Evolutionary conservation across 1,140 invertebrate genomes (phyloP), one percentile per base, ranked within the genome.

Genomic region (Adoxophyes honmai): DNA sequence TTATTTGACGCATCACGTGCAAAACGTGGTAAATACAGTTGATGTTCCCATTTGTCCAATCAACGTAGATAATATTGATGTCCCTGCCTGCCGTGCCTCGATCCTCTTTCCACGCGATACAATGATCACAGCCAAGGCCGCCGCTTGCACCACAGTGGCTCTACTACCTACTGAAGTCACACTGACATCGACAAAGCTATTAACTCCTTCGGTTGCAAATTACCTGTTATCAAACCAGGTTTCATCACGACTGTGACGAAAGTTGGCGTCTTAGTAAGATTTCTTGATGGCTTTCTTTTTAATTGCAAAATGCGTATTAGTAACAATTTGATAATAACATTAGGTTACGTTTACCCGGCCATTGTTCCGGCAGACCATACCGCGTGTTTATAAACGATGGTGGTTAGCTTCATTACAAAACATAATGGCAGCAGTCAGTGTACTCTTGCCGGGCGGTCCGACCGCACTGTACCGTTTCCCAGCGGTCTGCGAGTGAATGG

Each of bases 31-130:
- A 42, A 42, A 28, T 11, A 55, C 39, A 48, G 57, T 44, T 62
- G 59, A 66, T 77, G 75, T 64, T 62, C 70, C 78, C 70, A 79
- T 86, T 82, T 70, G 73, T 77, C 64, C 78, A 83, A 82, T 83
- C 77, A 81, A 80, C 76, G 59, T 56, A 74, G 70, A 81, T 78
- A 74, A 76, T 75, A 63, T 78, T 81, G 66, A 78, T 77, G 73
- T 73, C 71, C 78, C 68, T 70, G 55, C 61, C 62, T 63, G 78
- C 66, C 71, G 70, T 77, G 74, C 9, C 11, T 34, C 28, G 14
- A 11, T 52, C 51, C 6, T 28, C 15, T n/a, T 52, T 34, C 13
- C 13, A 33, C 14, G 14, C 34, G 33, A 52, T 35, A 34, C 15
- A 35, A n/a, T 14, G 16, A 28, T 48, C 42, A 48, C 21, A 18